Evolutionary conservation across 2,888 invertebrate genomes (phyloP), one percentile per base, ranked within the genome.

Genomic region (Lasioglossum morio): DNA sequence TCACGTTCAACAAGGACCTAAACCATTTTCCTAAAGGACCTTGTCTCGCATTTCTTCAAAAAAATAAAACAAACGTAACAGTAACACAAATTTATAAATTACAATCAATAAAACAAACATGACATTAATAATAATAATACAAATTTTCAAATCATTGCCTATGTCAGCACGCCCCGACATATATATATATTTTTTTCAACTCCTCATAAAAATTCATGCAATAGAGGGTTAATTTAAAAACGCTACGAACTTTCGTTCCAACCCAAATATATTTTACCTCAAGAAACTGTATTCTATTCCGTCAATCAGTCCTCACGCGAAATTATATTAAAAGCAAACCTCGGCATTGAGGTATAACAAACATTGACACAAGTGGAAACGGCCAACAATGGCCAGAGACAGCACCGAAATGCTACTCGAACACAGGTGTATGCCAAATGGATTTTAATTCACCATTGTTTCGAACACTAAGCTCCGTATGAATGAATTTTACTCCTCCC

Each of bases 361-460:
- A 70, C 66, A 70, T 70, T n/a, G 34, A 19, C 34, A 10, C 34
- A 40, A 70, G 69, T 70, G 40, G 40, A 70, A 40, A 70, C 40
- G 34, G 14, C 37, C 69, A 12, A 10, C 37, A 70, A 70, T 70
- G 40, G 37, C 14, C 40, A n/a, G 40, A 70, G 40, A 40, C 40
- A 40, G 4, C 19, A 12, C 1, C n/a, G 4, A 12, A 70, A n/a
- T 23, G n/a, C 23, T 66, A 66, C 66, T 37, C 34, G 23, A 66
- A 34, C 19, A 23, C 19, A 70, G 37, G 14, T 70, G 69, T 70
- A 70, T 4, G 34, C 69, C 23, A 4, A 70, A 70, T 40, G 37
- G n/a, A 70, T 70, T 37, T 70, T 70, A 34, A 70, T n/a, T 37
- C 37, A 23, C 69, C 23, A 70, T 40, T 66, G 66, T 66, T 66